These are phyloP conservation scores for Neodiprion fabricii DNA, from an alignment of 1,140 invertebrate genomes.

Conservation along the genomic window DNA sequence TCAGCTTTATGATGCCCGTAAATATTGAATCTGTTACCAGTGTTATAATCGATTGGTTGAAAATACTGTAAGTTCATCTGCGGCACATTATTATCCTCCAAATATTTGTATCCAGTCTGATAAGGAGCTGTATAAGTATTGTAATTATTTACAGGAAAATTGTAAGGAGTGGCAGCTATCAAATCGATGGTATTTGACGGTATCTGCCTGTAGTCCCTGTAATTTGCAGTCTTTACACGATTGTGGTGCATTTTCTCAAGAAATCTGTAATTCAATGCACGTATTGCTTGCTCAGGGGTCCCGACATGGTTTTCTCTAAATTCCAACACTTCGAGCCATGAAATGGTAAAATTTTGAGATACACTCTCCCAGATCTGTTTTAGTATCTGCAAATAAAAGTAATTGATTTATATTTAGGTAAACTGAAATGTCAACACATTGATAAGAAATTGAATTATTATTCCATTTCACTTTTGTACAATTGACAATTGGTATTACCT, in stretches of 20 bases:
- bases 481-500: slow-evolving; percentile 61
- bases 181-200: background rate
- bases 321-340: slow-evolving; percentile 72
- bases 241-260: slow-evolving; percentile 53
- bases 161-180: slow-evolving; percentile 21
- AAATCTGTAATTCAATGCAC: slow-evolving; percentile 57
- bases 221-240: slow-evolving; percentile 35
- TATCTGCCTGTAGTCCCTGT: slow-evolving; percentile 31
- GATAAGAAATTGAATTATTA: too few relatives aligned
- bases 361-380: slow-evolving; percentile 70
- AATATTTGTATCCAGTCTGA: slow-evolving; percentile 36
- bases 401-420: slow-evolving; percentile 15
- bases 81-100: slow-evolving; percentile 34
- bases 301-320: slow-evolving; percentile 72
- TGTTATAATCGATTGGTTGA: slow-evolving; percentile 27
- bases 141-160: slow-evolving; percentile 40
- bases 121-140: slow-evolving; percentile 31
- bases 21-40: slow-evolving; percentile 32
- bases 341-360: slow-evolving; percentile 59
- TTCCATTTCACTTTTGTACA: too few relatives aligned
- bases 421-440: background rate
- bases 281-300: slow-evolving; percentile 63
- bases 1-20: slow-evolving; percentile 22
- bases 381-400: slow-evolving; percentile 61
- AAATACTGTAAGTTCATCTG: slow-evolving; percentile 30